Evolutionary conservation across 2,113 vertebrate species (phyloP).

Genomic region (Zosterops japonicus): DNA sequence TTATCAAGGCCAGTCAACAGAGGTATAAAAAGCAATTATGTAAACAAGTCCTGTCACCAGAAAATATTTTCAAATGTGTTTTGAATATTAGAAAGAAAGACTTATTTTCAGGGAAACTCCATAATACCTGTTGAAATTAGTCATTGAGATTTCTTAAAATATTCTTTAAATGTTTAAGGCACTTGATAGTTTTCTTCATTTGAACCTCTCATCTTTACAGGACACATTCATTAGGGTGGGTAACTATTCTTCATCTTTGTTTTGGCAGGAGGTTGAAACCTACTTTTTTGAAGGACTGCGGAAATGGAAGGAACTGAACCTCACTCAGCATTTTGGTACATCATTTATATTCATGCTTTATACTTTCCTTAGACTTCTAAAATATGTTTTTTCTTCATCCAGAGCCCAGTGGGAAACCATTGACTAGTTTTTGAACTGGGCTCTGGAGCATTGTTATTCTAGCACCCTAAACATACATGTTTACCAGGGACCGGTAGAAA

Average conservation of each 20-base stretch:
- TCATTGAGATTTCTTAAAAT: not conserved
- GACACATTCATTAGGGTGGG: not conserved
- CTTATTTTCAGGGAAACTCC: not conserved
- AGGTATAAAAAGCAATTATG: not conserved
- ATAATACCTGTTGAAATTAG: not conserved
- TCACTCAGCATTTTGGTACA: conserved; percentile 91
- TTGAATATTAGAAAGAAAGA: not conserved
- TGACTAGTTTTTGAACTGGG: not conserved
- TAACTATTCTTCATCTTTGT: conserved; percentile 41
- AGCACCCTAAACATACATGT: not conserved
- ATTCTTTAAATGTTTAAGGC: not conserved
- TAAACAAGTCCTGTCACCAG: not conserved
- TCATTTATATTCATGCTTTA: not conserved
- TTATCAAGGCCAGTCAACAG: not conserved
- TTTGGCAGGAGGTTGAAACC: conserved; percentile 90
- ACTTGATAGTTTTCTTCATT: not conserved
- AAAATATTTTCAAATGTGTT: not conserved
- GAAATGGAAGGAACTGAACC: conserved; percentile 96
- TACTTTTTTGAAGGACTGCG: conserved; percentile 92
- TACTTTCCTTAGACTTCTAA: not conserved
- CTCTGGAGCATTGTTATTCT: not conserved
- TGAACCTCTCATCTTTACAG: not conserved
- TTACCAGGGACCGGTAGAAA: not conserved
- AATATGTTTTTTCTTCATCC: not conserved
- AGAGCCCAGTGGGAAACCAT: not conserved